These are phyloP conservation scores for Grammomys dolichurus DNA, from an alignment of 2,113 vertebrate species.

Conservation along the genomic window DNA sequence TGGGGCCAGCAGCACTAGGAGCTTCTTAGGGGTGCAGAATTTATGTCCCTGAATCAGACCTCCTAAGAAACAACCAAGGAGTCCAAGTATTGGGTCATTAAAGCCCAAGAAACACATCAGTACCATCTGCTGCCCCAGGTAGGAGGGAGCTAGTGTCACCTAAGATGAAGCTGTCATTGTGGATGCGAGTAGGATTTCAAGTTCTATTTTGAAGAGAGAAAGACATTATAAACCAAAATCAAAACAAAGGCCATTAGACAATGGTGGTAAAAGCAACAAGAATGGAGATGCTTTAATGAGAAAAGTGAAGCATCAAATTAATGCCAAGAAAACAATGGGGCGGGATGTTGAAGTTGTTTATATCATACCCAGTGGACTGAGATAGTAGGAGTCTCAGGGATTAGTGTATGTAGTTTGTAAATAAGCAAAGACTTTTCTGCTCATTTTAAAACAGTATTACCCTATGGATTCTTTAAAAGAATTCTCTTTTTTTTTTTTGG, in stretches of 20 bases:
- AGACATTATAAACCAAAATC: constrained; percentile 13
- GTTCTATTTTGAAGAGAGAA: constrained; percentile 36
- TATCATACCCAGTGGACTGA: background rate
- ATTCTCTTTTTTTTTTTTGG: background rate
- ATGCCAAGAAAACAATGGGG: background rate
- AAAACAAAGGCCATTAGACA: background rate
- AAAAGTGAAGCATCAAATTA: constrained; percentile 25
- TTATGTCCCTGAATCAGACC: background rate
- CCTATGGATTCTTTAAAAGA: background rate
- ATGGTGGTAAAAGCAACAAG: background rate
- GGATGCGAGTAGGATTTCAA: background rate
- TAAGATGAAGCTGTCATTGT: background rate
- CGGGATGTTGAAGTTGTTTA: no score
- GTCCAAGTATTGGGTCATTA: background rate
- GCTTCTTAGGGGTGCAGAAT: background rate
- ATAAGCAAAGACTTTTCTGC: background rate
- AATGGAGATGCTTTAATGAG: background rate
- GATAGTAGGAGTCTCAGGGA: no score
- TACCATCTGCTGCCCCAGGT: background rate
- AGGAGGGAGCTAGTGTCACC: background rate
- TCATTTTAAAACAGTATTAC: background rate
- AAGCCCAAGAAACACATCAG: background rate
- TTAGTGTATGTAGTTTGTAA: background rate
- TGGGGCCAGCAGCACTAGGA: background rate
- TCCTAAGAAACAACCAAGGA: background rate